A percentile compares a stretch with the other conserved stretches of the same genome.
phyloP scores from a whole-genome alignment of 2,888 invertebrate genomes.

The Azorinus chamasolen region DNA sequence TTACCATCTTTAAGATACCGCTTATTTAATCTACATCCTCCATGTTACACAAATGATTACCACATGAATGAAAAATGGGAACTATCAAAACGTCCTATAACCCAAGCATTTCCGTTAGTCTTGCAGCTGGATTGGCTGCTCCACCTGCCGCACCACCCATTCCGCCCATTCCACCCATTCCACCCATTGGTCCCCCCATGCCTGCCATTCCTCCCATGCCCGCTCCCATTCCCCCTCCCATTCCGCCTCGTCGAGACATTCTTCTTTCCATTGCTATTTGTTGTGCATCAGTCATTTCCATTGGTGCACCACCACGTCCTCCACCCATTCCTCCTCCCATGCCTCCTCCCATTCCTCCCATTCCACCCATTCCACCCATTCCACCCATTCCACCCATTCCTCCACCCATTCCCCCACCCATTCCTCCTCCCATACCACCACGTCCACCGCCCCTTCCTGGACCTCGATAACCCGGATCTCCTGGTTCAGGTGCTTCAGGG shows the following conservation, averaged over 20 bases:
- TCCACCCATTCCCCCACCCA: conserved; percentile 12
- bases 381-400: conserved; percentile 9
- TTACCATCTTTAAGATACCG: too few relatives aligned
- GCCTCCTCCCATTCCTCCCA: conserved; percentile 3
- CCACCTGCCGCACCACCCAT: conserved; percentile 19
- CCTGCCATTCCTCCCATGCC: conserved; percentile 5
- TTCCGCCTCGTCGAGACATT: conserved; percentile 5
- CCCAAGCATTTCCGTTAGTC: conserved; percentile 52
- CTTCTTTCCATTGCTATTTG: conserved; percentile 41
- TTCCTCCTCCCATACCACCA: conserved; percentile 4
- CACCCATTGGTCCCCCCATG: conserved; percentile 17
- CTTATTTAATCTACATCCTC: too few relatives aligned
- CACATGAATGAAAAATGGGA: too few relatives aligned
- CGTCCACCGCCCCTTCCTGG: conserved; percentile 27
- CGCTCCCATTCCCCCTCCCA: conserved; percentile 4
- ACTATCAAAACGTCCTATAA: conserved; percentile 12
- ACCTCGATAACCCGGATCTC: conserved; percentile 58
- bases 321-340: conserved; percentile 16
- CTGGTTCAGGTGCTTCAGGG: conserved; percentile 61
- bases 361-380: conserved; percentile 6
- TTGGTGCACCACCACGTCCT: conserved; percentile 7
- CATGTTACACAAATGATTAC: too few relatives aligned
- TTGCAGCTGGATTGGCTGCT: conserved; percentile 3
- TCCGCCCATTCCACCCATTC: conserved; percentile 13
- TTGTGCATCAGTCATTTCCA: conserved; percentile 44